Percentiles rank a stretch among this genome's conserved stretches.
phyloP scores from a whole-genome alignment of 1,140 invertebrate species.

The Akabosia matsudoensis region DNA sequence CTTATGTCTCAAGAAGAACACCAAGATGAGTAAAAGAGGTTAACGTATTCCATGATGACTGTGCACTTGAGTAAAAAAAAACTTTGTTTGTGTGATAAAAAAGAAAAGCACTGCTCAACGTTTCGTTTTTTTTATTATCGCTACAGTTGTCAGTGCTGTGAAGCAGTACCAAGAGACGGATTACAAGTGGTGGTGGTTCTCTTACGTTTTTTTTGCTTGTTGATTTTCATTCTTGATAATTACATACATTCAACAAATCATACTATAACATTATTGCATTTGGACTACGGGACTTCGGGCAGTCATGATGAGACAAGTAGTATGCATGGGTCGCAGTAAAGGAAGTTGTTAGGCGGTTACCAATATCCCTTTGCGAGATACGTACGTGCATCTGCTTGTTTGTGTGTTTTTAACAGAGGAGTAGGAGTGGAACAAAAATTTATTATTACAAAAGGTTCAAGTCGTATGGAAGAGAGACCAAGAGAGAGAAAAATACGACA shows the following conservation, averaged over 20 bases:
- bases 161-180: not conserved
- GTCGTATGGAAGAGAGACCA: too few relatives aligned
- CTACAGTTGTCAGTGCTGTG: not conserved
- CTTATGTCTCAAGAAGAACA: not conserved
- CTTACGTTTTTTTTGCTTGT: not conserved
- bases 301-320: not conserved
- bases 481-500: too few relatives aligned
- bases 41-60: constrained; percentile 23
- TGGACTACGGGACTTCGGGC: not conserved
- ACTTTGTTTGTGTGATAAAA: not conserved
- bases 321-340: constrained; percentile 1
- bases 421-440: not conserved
- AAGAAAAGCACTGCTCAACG: not conserved
- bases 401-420: not conserved
- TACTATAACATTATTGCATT: not conserved
- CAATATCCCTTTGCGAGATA: too few relatives aligned
- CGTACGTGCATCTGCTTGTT: too few relatives aligned
- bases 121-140: not conserved
- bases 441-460: too few relatives aligned
- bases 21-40: constrained; percentile 1
- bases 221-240: constrained; percentile 6
- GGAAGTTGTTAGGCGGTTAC: constrained; percentile 18
- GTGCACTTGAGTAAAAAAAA: constrained; percentile 2
- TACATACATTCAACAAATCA: not conserved
- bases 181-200: not conserved